Conservation (phyloP, 2,888 invertebrate species). For the Ophraella communa region DNA sequence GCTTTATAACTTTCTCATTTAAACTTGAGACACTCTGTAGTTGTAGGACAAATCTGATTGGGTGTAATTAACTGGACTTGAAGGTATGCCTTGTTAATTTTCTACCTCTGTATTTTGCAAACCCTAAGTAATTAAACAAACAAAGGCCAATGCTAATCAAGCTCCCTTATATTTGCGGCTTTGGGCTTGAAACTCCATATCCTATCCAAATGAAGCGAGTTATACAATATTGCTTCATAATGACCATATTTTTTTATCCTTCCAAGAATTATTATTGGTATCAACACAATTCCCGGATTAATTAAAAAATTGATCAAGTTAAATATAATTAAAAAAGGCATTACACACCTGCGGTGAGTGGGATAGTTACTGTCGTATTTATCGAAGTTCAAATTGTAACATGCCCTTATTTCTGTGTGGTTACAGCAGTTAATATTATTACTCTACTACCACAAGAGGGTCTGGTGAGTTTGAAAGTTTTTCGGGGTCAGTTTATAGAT, state of each 20-base stretch:
- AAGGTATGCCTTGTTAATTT: conserved; percentile 49
- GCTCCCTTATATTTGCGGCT: conserved; percentile 25
- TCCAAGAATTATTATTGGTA: no score
- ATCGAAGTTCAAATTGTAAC: conserved; percentile 5
- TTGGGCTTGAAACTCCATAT: conserved; percentile 3
- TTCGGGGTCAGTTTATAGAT: background rate
- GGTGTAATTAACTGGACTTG: conserved; percentile 46
- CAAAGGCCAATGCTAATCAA: conserved; percentile 46
- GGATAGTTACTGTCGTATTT: background rate
- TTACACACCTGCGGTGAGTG: no score
- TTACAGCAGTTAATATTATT: conserved; percentile 23
- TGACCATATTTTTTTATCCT: background rate
- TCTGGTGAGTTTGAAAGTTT: conserved; percentile 3
- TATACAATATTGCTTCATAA: conserved; percentile 1
- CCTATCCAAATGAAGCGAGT: background rate
- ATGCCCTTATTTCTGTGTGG: conserved; percentile 15
- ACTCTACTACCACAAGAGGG: conserved; percentile 9
- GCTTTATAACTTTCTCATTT: no score
- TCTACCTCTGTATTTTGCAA: conserved; percentile 41
- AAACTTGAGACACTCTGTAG: no score
- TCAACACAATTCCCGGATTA: no score
- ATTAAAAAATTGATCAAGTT: no score
- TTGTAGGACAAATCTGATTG: conserved; percentile 44
- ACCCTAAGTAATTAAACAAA: conserved; percentile 47
- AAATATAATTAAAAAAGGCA: no score